Percentiles rank a stretch among this genome's conserved stretches.
These are phyloP conservation scores for Procavia capensis DNA, from an alignment of 2,113 vertebrate species.

Conservation along the genomic window DNA sequence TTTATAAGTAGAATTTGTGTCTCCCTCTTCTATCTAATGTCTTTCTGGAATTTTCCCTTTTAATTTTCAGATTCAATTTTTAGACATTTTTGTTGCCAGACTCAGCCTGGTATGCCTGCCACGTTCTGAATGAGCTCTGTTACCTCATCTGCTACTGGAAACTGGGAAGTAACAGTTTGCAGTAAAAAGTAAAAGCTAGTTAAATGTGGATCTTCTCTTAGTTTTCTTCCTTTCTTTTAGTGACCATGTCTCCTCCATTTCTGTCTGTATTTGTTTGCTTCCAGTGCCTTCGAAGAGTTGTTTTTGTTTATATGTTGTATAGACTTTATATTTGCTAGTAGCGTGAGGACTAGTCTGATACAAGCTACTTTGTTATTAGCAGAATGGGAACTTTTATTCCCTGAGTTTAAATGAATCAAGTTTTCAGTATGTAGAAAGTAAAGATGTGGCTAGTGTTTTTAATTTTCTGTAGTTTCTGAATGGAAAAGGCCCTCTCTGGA, in stretches of 20 bases:
- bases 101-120: neutral
- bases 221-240: neutral
- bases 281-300: neutral
- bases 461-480: neutral
- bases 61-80: neutral
- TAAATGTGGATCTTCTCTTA: neutral
- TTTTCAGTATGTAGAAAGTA: neutral
- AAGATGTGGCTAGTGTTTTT: neutral
- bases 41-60: neutral
- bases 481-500: neutral
- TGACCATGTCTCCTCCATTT: neutral
- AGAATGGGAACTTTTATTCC: neutral
- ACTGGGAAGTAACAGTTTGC: neutral
- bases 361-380: neutral
- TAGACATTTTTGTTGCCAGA: neutral
- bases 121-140: neutral
- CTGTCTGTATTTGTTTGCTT: neutral
- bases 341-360: neutral
- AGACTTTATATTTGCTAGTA: neutral
- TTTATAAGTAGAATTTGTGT: neutral
- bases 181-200: neutral
- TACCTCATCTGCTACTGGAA: neutral
- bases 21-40: neutral
- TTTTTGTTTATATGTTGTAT: neutral
- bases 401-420: neutral